Evolutionary conservation across 2,113 vertebrate genomes (phyloP).

Genomic region (Ciconia maguari): DNA sequence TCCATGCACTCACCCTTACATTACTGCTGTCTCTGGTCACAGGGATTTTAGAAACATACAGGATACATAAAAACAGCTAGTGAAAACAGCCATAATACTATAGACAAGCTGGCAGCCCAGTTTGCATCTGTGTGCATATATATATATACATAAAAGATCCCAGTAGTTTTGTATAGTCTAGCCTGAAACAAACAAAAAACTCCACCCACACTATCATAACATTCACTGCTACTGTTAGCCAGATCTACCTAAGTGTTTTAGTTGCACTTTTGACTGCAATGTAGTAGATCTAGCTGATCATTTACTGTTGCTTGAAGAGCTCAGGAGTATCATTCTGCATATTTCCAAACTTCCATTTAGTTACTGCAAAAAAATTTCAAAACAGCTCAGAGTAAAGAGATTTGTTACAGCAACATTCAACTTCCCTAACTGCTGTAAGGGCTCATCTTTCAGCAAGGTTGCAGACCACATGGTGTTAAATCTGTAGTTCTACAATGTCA

Average conservation of each 20-base stretch:
- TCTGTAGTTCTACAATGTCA: background rate
- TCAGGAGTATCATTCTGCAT: background rate
- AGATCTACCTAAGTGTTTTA: background rate
- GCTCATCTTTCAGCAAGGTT: background rate
- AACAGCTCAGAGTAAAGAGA: background rate
- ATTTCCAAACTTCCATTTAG: background rate
- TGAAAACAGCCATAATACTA: background rate
- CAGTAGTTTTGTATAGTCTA: background rate
- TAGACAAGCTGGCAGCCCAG: background rate
- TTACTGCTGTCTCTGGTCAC: background rate
- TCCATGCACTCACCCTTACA: background rate
- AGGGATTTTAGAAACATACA: background rate
- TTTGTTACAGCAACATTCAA: background rate
- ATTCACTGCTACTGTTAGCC: background rate
- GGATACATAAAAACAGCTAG: background rate
- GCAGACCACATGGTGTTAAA: background rate
- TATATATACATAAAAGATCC: background rate
- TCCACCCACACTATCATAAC: background rate
- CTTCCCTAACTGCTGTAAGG: background rate
- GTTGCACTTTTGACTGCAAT: background rate
- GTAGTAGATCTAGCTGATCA: background rate
- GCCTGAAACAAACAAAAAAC: background rate
- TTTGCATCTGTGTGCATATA: no score
- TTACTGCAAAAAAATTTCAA: background rate
- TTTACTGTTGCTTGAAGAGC: background rate